Percentiles rank a stretch among this genome's conserved stretches.
phyloP scores from a whole-genome alignment of 2,113 vertebrate species.

The Laterallus jamaicensis region DNA sequence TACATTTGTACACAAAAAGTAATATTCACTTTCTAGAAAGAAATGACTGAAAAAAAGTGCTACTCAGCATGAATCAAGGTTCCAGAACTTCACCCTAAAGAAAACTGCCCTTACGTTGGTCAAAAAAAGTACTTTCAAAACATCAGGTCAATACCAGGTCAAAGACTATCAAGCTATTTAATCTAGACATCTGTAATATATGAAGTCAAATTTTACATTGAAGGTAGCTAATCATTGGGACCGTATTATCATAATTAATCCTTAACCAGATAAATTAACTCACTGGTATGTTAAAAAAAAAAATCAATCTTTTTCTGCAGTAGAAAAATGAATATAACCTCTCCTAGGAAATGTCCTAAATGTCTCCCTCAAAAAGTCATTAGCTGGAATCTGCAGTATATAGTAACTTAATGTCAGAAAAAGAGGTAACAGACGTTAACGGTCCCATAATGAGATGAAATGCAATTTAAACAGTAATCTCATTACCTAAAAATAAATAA shows the following conservation, averaged over 20 bases:
- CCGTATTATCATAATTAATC: constrained; percentile 16
- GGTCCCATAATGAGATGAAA: constrained; percentile 56
- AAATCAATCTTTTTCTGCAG: not conserved
- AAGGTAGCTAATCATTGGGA: constrained; percentile 24
- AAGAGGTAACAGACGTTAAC: constrained; percentile 59
- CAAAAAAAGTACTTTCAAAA: not conserved
- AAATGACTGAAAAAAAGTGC: not conserved
- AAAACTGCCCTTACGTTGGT: not conserved
- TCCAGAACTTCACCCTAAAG: not conserved
- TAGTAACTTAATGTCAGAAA: constrained; percentile 64
- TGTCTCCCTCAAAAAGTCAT: constrained; percentile 57
- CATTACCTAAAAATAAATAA: constrained; percentile 60
- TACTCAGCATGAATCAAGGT: not conserved
- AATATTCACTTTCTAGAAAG: not conserved
- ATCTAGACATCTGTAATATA: not conserved
- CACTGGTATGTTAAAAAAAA: not conserved
- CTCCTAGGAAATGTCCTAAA: constrained; percentile 62
- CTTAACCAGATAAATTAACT: constrained; percentile 47
- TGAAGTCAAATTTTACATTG: not conserved
- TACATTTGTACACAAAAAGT: not conserved
- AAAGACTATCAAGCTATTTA: not conserved
- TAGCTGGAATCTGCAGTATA: constrained; percentile 31
- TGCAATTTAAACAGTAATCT: constrained; percentile 50
- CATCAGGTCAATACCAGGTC: not conserved
- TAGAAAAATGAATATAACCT: constrained; percentile 23